These are phyloP conservation scores for Chelon labrosus DNA, from an alignment of 2,797 vertebrate genomes.

Conservation along the genomic window DNA sequence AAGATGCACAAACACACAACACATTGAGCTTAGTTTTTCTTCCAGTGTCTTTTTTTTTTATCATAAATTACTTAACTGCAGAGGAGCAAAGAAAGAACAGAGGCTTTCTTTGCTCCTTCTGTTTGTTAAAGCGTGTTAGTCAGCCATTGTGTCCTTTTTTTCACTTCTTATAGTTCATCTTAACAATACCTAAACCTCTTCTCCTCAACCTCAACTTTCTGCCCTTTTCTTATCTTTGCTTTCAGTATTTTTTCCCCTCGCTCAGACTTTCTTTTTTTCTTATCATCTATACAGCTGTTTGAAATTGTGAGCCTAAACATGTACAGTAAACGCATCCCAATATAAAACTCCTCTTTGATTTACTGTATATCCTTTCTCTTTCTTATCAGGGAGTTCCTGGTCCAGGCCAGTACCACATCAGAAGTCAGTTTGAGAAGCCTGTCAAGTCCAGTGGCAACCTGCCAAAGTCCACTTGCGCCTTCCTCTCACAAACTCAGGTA, in stretches of 20 bases:
- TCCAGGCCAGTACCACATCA: conserved; percentile 80
- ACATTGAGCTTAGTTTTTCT: neutral
- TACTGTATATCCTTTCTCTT: conserved; percentile 16
- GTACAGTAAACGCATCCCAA: neutral
- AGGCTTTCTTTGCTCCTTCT: neutral
- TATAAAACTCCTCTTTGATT: conserved; percentile 23
- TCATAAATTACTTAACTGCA: conserved; percentile 15
- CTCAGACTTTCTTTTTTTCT: conserved; percentile 1
- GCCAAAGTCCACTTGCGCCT: conserved; percentile 47
- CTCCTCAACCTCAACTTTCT: neutral
- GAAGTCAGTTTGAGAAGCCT: conserved; percentile 78
- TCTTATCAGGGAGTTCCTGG: conserved; percentile 78
- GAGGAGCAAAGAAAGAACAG: neutral
- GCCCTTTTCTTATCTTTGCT: neutral
- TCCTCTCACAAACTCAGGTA: conserved; percentile 78
- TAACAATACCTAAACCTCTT: conserved; percentile 20
- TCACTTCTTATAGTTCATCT: conserved; percentile 10
- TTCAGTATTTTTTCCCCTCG: neutral
- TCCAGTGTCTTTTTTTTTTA: neutral
- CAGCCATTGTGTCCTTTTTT: conserved; percentile 12
- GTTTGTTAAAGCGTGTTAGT: conserved; percentile 26
- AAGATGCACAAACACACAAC: conserved; percentile 20
- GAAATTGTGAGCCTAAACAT: conserved; percentile 15
- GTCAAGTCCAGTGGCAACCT: conserved; percentile 27
- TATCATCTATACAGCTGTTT: neutral